Percentiles rank a stretch among this genome's conserved stretches.
Evolutionary conservation across 2,113 vertebrate species (phyloP).

Genomic region (Gobius niger): DNA sequence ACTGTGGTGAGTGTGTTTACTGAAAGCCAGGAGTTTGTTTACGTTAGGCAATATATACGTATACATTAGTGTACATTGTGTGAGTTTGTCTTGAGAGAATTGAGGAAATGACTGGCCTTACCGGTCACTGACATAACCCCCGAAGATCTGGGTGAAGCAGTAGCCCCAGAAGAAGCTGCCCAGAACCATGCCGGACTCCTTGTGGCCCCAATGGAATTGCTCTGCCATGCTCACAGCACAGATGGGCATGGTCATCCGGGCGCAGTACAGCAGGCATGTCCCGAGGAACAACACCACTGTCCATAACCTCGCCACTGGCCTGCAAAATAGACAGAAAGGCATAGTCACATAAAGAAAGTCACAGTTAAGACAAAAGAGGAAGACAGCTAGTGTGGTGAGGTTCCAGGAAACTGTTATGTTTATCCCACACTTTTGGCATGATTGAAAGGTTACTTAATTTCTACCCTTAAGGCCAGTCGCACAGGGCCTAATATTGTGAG

Average conservation of each 20-base stretch:
- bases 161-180: constrained; percentile 99
- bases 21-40: no score
- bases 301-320: constrained; percentile 85
- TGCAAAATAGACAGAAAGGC: constrained; percentile 47
- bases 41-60: no score
- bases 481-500: background rate
- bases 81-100: no score
- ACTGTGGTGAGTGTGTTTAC: no score
- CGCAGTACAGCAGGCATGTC: constrained; percentile 92
- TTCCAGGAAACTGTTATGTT: no score
- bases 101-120: constrained; percentile 25
- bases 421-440: no score
- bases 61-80: no score
- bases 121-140: constrained; percentile 92
- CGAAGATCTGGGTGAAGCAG: constrained; percentile 91
- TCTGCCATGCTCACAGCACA: constrained; percentile 85
- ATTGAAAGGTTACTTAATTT: no score
- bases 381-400: background rate
- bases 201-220: constrained; percentile 90
- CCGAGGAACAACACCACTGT: constrained; percentile 86
- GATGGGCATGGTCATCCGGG: constrained; percentile 88
- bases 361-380: background rate
- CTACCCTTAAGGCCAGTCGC: no score
- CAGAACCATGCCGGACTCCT: constrained; percentile 86
- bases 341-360: background rate